Base-by-base conservation (phyloP, 2,113 vertebrate species). In the Onychostruthus taczanowskii region DNA sequence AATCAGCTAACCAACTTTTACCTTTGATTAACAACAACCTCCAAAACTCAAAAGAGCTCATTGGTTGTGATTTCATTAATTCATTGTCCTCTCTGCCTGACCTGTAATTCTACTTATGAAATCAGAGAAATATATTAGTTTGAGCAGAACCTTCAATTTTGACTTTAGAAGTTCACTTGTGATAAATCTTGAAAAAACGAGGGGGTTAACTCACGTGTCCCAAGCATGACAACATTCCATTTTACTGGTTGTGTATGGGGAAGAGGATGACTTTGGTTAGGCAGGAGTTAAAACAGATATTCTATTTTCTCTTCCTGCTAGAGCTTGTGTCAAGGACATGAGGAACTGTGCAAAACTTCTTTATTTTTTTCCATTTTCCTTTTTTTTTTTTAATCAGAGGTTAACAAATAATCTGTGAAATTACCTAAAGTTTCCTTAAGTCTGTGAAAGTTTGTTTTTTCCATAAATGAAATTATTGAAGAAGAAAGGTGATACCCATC, bases 391-490 rank as follows among this genome's bases (percentile, higher is more conserved):
- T 30, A 92, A 75, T 83, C 31, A 61, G 16, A 62, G 23, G 16
- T 3, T 89, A 80, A 63, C 23, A 90, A 90, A 70, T 47, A 84
- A 88, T 64, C 41, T 70, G 49, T 93, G 64, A 92, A 92, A 87
- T 39, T 80, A 4, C 31, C 31, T 61, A 73, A 90, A 76, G 22
- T 87, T 79, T 89, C n/a, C 66, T 85, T 94, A 87, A 62, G 72
- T 70, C 41, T n/a, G 17, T 49, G 27, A 10, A 67, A 55, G 9
- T 63, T 94, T 75, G 15, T 70, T 87, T 88, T 21, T 68, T 89
- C 21, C 7, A 11, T 47, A 72, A 86, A 84, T 1, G 8, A 33
- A 75, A 73, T 61, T 81, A 91, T 4, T 87, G 53, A 95, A 49
- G 44, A 74, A 30, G 44, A 75, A 73, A 83, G 21, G 35, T 84